Conservation (phyloP, 2,797 vertebrate species). For the Spinibarbus caldwelli region DNA sequence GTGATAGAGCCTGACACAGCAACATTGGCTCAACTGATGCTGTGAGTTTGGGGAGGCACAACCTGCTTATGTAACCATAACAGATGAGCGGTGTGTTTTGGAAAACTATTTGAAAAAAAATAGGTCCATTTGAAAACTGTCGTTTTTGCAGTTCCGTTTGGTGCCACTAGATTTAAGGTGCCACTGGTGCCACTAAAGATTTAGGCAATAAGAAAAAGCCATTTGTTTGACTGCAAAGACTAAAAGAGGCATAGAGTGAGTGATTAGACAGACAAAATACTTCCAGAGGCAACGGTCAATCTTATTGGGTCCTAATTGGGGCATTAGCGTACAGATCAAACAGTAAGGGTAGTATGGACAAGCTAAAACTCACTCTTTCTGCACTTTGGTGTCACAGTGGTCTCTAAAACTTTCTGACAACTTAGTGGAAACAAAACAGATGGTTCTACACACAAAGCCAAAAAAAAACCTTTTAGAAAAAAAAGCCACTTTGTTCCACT, state of each 20-base stretch:
- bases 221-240: background rate
- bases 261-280: background rate
- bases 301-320: slow-evolving; percentile 10
- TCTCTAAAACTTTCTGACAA: background rate
- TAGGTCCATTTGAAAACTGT: background rate
- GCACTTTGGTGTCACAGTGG: slow-evolving; percentile 20
- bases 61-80: background rate
- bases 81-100: background rate
- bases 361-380: slow-evolving; percentile 10
- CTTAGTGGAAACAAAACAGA: slow-evolving; percentile 36
- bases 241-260: background rate
- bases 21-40: background rate
- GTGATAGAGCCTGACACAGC: background rate
- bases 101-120: background rate
- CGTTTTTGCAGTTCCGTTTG: background rate
- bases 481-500: slow-evolving; percentile 10
- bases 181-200: slow-evolving; percentile 1
- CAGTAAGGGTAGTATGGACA: background rate
- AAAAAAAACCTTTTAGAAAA: background rate
- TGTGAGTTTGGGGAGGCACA: background rate
- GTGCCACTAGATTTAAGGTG: background rate
- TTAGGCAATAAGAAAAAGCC: background rate
- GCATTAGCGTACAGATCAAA: slow-evolving; percentile 23
- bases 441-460: slow-evolving; percentile 13
- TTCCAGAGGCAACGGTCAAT: slow-evolving; percentile 18